Percentiles rank a stretch among this genome's conserved stretches.
phyloP scores from a whole-genome alignment of 2,888 invertebrate species.

The Schizaphis graminum region DNA sequence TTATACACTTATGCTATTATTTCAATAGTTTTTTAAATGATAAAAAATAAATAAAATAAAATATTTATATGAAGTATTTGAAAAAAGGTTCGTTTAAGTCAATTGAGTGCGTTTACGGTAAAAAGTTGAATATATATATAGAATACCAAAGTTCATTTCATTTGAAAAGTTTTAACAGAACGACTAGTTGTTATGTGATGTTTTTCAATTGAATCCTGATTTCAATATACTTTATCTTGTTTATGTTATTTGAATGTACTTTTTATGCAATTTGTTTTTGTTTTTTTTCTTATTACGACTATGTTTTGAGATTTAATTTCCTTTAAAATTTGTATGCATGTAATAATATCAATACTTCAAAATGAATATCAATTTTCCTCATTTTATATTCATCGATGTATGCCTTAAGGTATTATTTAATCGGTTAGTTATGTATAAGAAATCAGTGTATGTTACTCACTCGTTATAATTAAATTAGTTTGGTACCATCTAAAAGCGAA shows the following conservation, averaged over 20 bases:
- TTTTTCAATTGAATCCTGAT: neutral
- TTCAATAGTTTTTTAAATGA: neutral
- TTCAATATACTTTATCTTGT: neutral
- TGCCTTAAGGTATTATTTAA: neutral
- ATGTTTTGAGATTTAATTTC: neutral
- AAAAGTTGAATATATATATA: neutral
- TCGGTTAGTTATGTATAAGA: neutral
- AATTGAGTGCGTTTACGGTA: neutral
- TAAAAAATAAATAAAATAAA: neutral
- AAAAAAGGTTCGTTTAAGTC: neutral
- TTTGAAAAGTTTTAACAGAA: neutral
- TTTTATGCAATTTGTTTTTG: neutral
- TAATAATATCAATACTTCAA: neutral
- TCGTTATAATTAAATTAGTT: neutral
- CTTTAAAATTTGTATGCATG: neutral
- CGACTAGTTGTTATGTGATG: neutral
- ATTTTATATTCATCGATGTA: neutral
- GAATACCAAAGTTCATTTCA: conserved; percentile 10
- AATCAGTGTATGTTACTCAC: neutral
- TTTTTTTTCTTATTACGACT: neutral
- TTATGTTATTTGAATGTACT: neutral
- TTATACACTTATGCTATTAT: neutral
- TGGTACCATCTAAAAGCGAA: neutral
- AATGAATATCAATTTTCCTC: neutral
- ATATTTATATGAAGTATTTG: neutral